phyloP scores from a whole-genome alignment of 1,140 invertebrate species.

The Lucilia sericata region DNA sequence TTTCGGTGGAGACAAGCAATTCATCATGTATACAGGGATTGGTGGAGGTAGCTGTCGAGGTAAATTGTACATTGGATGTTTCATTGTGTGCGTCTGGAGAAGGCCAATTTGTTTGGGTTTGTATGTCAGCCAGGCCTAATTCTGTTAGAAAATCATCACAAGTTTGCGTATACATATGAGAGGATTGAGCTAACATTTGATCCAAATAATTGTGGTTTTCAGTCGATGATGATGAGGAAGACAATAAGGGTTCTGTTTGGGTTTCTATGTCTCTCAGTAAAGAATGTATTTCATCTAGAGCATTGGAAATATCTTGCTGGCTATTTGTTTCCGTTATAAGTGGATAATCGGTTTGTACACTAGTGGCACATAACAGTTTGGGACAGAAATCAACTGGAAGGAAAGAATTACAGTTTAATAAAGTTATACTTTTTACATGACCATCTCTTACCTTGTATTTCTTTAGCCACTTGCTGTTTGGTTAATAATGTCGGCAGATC shows the following conservation, averaged over 20 bases:
- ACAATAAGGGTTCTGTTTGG: conserved; percentile 68
- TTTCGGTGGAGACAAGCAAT: conserved; percentile 67
- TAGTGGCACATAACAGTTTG: neutral
- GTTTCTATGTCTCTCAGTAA: conserved; percentile 66
- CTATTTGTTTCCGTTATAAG: neutral
- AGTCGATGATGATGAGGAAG: conserved; percentile 38
- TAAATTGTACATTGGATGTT: neutral
- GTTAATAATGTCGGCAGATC: neutral
- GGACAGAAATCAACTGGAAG: conserved; percentile 25
- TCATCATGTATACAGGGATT: conserved; percentile 56
- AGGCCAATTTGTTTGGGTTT: conserved; percentile 72
- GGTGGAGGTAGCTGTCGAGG: conserved; percentile 30
- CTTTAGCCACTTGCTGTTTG: neutral
- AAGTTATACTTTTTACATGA: neutral
- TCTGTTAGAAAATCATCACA: conserved; percentile 70
- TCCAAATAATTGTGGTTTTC: conserved; percentile 56
- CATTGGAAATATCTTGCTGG: neutral
- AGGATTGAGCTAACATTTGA: conserved; percentile 67
- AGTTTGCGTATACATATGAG: conserved; percentile 73
- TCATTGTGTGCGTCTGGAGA: conserved; percentile 26
- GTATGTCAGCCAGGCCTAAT: conserved; percentile 71
- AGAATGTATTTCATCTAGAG: neutral
- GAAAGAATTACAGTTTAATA: neutral
- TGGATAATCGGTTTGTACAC: conserved; percentile 14
- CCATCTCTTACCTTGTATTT: conserved; percentile 2